These are phyloP conservation scores for Alces alces DNA, from an alignment of 2,113 vertebrate genomes.

Conservation along the genomic window DNA sequence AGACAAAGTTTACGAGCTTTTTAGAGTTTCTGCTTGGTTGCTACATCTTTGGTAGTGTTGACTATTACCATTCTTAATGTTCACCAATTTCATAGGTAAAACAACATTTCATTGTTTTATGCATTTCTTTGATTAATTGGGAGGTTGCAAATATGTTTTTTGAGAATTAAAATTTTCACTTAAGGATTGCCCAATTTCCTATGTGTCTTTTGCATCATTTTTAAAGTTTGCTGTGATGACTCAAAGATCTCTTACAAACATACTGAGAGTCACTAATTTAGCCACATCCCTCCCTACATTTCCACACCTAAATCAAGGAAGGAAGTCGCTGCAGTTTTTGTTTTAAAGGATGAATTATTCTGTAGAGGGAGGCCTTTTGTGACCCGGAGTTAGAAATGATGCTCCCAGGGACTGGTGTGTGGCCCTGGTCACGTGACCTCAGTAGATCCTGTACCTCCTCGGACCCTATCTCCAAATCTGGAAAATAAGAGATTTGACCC, in stretches of 20 bases:
- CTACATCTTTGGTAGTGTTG: neutral
- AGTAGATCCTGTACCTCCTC: neutral
- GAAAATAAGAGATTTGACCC: neutral
- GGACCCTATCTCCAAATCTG: neutral
- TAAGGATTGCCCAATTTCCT: neutral
- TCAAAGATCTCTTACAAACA: constrained; percentile 19
- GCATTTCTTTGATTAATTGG: constrained; percentile 39
- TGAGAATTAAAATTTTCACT: constrained; percentile 22
- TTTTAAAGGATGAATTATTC: constrained; percentile 13
- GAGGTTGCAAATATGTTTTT: constrained; percentile 28
- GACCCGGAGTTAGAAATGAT: neutral
- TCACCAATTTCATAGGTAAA: constrained; percentile 23
- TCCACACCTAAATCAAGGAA: neutral
- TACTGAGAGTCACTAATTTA: neutral
- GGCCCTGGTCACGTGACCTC: neutral
- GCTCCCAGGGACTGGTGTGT: neutral
- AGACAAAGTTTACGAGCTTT: neutral
- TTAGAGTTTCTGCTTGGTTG: neutral
- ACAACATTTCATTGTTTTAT: neutral
- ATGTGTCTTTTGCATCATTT: neutral
- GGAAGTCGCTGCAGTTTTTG: neutral
- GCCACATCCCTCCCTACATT: neutral
- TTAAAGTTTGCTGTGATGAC: constrained; percentile 18
- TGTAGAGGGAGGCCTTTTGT: neutral
- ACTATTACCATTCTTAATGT: constrained; percentile 3